phyloP scores from a whole-genome alignment of 1,140 invertebrate species.

The Calephelis nemesis region DNA sequence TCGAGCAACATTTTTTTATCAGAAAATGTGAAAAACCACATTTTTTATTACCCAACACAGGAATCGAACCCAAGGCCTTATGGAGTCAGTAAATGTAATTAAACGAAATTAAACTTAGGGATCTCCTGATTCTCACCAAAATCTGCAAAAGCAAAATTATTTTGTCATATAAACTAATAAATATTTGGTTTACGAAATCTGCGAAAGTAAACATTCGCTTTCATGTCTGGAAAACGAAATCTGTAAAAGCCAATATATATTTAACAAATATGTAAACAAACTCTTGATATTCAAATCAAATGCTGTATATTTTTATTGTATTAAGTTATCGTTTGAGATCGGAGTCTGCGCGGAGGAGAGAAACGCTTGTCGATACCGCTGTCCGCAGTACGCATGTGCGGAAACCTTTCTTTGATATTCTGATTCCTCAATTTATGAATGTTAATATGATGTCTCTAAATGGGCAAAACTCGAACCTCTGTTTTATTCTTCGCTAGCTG shows the following conservation, averaged over 20 bases:
- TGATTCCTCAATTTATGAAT: constrained; percentile 68
- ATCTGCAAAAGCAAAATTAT: too few species aligned
- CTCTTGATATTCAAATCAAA: constrained; percentile 51
- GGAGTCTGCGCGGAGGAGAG: constrained; percentile 52
- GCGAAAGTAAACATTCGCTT: too few species aligned
- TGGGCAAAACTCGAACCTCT: constrained; percentile 28
- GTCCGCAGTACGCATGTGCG: constrained; percentile 61
- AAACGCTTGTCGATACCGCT: constrained; percentile 52
- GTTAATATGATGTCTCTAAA: constrained; percentile 58
- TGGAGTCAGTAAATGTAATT: too few species aligned
- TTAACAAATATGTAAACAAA: constrained; percentile 2
- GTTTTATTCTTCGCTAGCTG: constrained; percentile 21
- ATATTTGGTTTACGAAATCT: too few species aligned
- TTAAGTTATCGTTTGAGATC: constrained; percentile 47
- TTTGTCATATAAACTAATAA: too few species aligned
- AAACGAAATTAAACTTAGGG: too few species aligned
- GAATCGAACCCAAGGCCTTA: too few species aligned
- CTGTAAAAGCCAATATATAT: background rate
- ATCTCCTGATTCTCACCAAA: too few species aligned
- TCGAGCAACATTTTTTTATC: too few species aligned
- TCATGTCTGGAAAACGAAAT: background rate
- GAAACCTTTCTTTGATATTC: constrained; percentile 59
- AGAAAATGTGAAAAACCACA: too few species aligned
- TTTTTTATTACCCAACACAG: too few species aligned
- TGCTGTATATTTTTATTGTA: constrained; percentile 69